A percentile compares a stretch with the other conserved stretches of the same genome.
Conservation (phyloP, 2,888 invertebrate species). For the Euphydryas editha region DNA sequence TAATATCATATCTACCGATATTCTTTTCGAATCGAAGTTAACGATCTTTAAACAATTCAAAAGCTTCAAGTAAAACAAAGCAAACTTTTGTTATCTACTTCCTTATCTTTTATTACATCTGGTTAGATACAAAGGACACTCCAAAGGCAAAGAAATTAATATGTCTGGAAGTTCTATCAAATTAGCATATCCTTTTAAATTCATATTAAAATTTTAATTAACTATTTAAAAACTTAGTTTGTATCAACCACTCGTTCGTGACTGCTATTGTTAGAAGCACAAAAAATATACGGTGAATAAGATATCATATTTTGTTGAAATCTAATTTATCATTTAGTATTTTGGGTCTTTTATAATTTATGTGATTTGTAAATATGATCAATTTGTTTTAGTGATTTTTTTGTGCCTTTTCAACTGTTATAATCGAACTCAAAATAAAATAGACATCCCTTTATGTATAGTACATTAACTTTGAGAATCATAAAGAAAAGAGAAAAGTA, state of each 20-base stretch:
- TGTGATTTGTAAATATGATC: not conserved
- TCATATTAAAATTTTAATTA: constrained; percentile 32
- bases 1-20: no score
- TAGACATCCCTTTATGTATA: no score
- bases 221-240: constrained; percentile 23
- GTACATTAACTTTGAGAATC: no score
- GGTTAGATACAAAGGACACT: constrained; percentile 23
- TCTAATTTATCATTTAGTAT: constrained; percentile 10
- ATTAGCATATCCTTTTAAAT: constrained; percentile 35
- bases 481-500: no score
- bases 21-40: no score
- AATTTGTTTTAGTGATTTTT: not conserved
- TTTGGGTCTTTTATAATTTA: constrained; percentile 17
- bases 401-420: no score
- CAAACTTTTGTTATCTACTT: constrained; percentile 21
- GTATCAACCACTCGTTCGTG: constrained; percentile 21
- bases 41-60: no score
- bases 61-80: constrained; percentile 4
- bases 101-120: constrained; percentile 23
- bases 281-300: constrained; percentile 20
- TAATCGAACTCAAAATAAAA: no score
- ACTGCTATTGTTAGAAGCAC: constrained; percentile 29
- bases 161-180: constrained; percentile 14
- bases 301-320: constrained; percentile 21
- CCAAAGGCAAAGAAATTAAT: constrained; percentile 28